Percentiles rank a stretch among this genome's conserved stretches.
Evolutionary conservation across 2,113 vertebrate genomes (phyloP).

Genomic region (Thryonomys swinderianus): DNA sequence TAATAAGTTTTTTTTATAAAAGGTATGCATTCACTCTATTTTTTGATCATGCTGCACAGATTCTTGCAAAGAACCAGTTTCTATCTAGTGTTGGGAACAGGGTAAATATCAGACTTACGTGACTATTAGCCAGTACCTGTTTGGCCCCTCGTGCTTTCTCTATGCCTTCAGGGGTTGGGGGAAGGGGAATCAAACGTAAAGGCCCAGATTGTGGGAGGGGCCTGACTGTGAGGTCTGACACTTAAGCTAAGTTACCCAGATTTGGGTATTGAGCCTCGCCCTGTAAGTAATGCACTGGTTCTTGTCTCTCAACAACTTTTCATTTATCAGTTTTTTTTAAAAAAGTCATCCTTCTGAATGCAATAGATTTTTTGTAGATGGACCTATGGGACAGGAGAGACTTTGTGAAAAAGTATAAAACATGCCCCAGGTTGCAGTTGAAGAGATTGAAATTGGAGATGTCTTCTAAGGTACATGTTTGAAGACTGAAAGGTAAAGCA

Average conservation of each 20-base stretch:
- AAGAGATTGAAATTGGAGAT: background rate
- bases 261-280: background rate
- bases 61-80: background rate
- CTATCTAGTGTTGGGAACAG: background rate
- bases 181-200: background rate
- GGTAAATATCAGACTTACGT: fast-evolving
- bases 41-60: background rate
- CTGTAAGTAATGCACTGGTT: background rate
- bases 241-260: background rate
- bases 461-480: background rate
- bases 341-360: background rate
- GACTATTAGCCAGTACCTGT: background rate
- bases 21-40: background rate
- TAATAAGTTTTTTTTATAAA: background rate
- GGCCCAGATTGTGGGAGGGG: background rate
- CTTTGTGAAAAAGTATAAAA: background rate
- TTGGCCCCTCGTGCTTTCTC: background rate
- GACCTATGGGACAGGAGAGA: background rate
- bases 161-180: background rate
- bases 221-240: background rate
- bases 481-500: background rate
- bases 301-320: background rate
- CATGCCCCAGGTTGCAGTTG: background rate
- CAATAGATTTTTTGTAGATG: background rate
- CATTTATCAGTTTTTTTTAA: background rate